Conservation (phyloP, 2,113 vertebrate genomes). For the Picathartes gymnocephalus region DNA sequence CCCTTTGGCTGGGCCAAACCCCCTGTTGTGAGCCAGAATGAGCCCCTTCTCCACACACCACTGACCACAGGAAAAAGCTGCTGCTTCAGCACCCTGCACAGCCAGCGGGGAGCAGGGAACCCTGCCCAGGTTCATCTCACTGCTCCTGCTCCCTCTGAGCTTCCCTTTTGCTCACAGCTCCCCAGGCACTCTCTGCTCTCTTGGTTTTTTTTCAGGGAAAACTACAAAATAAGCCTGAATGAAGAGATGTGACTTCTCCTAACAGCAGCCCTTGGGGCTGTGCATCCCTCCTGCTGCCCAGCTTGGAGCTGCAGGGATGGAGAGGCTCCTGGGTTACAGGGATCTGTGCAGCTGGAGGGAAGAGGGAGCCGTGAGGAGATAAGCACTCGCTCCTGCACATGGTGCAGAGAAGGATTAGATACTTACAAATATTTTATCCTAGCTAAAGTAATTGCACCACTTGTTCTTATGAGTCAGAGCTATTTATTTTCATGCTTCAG, state of each 20-base stretch:
- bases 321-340: background rate
- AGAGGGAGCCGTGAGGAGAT: background rate
- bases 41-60: background rate
- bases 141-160: background rate
- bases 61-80: background rate
- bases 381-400: background rate
- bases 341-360: background rate
- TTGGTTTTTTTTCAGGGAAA: background rate
- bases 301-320: background rate
- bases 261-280: fast-evolving
- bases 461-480: constrained; percentile 68
- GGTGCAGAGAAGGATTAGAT: constrained; percentile 49
- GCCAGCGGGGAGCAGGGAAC: background rate
- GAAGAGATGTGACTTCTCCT: background rate
- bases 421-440: constrained; percentile 67
- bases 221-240: background rate
- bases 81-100: background rate
- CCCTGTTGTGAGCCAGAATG: background rate
- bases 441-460: constrained; percentile 67
- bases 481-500: constrained; percentile 69
- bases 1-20: fast-evolving
- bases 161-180: background rate
- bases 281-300: background rate
- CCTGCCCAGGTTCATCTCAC: background rate
- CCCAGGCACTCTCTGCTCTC: background rate